These are phyloP conservation scores for Trematomus bernacchii DNA, from an alignment of 2,797 vertebrate genomes.

Conservation along the genomic window DNA sequence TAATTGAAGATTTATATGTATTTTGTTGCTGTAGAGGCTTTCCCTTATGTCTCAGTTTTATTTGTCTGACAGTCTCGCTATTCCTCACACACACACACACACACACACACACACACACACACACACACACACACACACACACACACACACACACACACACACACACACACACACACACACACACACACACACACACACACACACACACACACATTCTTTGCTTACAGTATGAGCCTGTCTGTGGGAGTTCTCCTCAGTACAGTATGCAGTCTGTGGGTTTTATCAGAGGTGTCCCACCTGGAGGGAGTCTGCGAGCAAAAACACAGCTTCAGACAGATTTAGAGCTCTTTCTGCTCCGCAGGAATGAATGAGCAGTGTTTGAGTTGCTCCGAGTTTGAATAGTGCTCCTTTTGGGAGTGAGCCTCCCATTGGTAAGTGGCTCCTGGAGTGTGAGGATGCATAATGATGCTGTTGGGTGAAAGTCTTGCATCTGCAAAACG, in stretches of 20 bases:
- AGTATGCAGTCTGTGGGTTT: constrained; percentile 77
- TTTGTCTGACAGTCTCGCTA: constrained; percentile 41
- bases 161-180: neutral
- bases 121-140: neutral
- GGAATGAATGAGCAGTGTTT: constrained; percentile 77
- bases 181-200: constrained; percentile 3
- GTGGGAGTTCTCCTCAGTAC: constrained; percentile 77
- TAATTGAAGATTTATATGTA: neutral
- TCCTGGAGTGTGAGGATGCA: constrained; percentile 64
- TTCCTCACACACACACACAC: neutral
- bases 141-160: constrained; percentile 7
- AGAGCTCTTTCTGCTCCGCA: constrained; percentile 75
- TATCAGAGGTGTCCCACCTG: constrained; percentile 80
- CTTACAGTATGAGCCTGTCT: constrained; percentile 74
- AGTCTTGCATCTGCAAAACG: constrained; percentile 37
- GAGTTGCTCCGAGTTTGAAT: constrained; percentile 68
- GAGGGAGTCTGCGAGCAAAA: constrained; percentile 73
- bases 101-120: too few relatives aligned
- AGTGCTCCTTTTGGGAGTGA: constrained; percentile 62
- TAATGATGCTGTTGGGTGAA: constrained; percentile 58
- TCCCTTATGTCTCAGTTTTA: constrained; percentile 38
- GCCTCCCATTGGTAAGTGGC: constrained; percentile 61
- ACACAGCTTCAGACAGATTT: constrained; percentile 79
- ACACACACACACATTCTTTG: constrained; percentile 13
- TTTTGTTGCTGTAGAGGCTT: constrained; percentile 24